Base-by-base conservation (phyloP, 2,113 vertebrate genomes). In the Saccopteryx bilineata region DNA sequence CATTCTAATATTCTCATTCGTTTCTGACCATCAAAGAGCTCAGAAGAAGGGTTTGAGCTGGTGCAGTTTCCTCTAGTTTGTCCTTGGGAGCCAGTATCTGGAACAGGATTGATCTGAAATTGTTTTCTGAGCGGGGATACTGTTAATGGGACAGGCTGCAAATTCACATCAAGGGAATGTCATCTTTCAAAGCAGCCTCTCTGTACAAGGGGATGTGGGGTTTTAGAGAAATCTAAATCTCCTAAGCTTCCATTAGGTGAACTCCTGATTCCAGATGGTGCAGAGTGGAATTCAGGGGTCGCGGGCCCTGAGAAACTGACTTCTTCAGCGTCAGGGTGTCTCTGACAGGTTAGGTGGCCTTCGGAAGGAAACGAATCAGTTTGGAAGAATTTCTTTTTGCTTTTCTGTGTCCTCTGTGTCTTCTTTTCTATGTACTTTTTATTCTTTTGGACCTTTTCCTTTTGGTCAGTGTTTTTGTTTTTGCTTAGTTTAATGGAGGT, bases 171-270 rank as follows among this genome's bases (percentile, higher is more conserved):
- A 75, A 96, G 78, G 65, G 9, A 94, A 71, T 52, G 24, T 87
- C 97, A 71, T 71, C 58, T 94, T 96, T 94, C 92, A 72, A 93
- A 98, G 91, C 92, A 92, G 84, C 65, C 90, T 92, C 93, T 90
- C 87, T 75, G 69, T n/a, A 91, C 95, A 94, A 48, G 86, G 33
- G 61, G 75, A 80, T 10, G 31, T 50, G 72, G 52, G 87, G 81
- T 91, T 63, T 33, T 15, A 78, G 89, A 90, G 91, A 84, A 96
- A 86, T 65, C 21, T 26, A 13, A 93, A 84, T 78, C 87, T 31
- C 85, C 82, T 60, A 84, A 58, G 72, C 90, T 65, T 72, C 94
- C 90, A 33, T 54, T n/a, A 94, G 94, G 68, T 78, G 79, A 65
- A 69, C 24, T 68, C 83, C 87, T 60, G 31, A 82, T 88, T 90